Evolutionary conservation across 2,113 vertebrate species (phyloP), one percentile per base, ranked within the genome.

Genomic region (Axis porcinus): DNA sequence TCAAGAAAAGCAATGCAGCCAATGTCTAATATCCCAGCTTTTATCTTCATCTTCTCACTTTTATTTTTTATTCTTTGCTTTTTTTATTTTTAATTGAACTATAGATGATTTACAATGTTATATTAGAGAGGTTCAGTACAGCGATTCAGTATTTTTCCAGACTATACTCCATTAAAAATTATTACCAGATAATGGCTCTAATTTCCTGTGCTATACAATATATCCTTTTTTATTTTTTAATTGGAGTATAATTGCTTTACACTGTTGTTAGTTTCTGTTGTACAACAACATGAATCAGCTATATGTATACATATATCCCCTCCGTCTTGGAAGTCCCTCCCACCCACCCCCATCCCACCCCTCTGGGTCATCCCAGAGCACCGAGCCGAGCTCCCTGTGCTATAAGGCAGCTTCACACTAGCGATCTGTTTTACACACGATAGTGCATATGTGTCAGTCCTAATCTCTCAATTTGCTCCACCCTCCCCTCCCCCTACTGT

Each of bases 21-120:
- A 9, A 0, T 5, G 14, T 7, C 40, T 9, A 2, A 4, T 15
- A 19, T 15, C 47, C 55, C 7, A 6, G 2, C 13, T 8, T 36
- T 36, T 9, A 0, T 25, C 81, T 21, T n/a, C 12, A 3, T 4
- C 64, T 28, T 74, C n/a, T 43, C 3, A 1, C 33, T 12, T 50
- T 11, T 0, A 67, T 16, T 8, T 36, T 40, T 43, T 40, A 50
- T 50, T 50, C 47, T 40, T 23, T 17, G 11, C 8, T 27, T 70
- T 70, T 43, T 74, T 76, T 13, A 13, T 74, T 76, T 76, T 43
- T 76, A 76, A 76, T 76, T 76, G 23, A 76, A 76, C 36, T 27
- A 43, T 76, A 43, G 70, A 43, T 76, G 70, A 76, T 76, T 76
- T 43, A 76, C 70, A 43, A 4, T 76, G 40, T 27, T 76, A 43